These are phyloP conservation scores for Semnornis frantzii DNA, from an alignment of 2,113 vertebrate species.

Conservation along the genomic window DNA sequence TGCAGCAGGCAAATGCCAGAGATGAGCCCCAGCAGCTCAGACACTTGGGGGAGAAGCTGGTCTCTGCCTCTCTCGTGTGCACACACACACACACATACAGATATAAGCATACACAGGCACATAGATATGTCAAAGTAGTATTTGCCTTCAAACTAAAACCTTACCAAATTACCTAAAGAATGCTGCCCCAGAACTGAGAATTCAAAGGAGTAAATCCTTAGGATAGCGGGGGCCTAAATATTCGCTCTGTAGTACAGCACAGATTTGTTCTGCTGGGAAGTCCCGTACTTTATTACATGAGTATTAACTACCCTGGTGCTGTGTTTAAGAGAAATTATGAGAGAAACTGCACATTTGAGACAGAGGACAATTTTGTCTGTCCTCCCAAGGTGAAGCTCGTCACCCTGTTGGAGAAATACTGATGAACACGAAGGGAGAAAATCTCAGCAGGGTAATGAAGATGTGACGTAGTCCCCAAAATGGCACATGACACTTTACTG, in stretches of 20 bases:
- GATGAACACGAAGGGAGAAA: fast-evolving
- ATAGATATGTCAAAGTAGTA: not conserved
- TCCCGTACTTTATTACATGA: not conserved
- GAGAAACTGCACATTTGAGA: not conserved
- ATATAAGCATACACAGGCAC: fast-evolving
- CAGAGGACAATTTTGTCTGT: not conserved
- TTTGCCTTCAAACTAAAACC: not conserved
- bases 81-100: fast-evolving
- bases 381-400: fast-evolving
- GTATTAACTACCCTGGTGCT: not conserved
- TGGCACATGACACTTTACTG: not conserved
- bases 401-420: fast-evolving
- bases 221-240: not conserved
- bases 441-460: not conserved
- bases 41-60: not conserved
- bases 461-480: not conserved
- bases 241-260: not conserved
- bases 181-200: not conserved
- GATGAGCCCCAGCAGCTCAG: not conserved
- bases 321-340: fast-evolving
- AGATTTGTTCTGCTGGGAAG: not conserved
- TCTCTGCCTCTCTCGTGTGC: fast-evolving
- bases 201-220: not conserved
- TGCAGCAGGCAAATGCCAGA: fast-evolving
- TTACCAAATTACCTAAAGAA: not conserved